phyloP scores from a whole-genome alignment of 37 sponge, comb jelly and placozoan species.

The Aphrocallistes beatrix region DNA sequence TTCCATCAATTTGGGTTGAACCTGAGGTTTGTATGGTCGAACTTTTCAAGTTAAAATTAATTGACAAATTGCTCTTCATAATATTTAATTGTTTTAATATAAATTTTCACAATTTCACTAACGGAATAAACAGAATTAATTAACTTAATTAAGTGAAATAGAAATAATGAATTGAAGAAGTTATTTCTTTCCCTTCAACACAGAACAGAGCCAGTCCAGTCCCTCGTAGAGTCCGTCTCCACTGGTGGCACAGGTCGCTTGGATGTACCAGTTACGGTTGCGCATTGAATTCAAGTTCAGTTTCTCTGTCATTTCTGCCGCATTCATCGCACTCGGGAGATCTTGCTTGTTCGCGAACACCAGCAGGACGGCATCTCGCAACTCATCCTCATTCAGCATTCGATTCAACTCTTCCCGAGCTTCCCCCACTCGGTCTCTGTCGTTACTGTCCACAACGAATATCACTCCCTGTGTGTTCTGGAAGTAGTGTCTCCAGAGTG shows the following conservation, averaged over 20 bases:
- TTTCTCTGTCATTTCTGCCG: constrained; percentile 92
- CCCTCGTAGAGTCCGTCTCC: constrained; percentile 98
- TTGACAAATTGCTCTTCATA: too few species aligned
- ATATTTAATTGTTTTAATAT: too few species aligned
- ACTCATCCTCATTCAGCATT: constrained; percentile 87
- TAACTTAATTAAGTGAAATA: too few species aligned
- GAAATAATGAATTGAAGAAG: too few species aligned
- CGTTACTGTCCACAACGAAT: constrained; percentile 96
- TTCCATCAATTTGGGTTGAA: too few species aligned
- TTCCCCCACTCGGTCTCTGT: constrained; percentile 80
- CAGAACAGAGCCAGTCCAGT: constrained; percentile 81
- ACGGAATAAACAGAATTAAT: too few species aligned
- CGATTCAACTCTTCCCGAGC: constrained; percentile 72
- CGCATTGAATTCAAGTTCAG: constrained; percentile 69
- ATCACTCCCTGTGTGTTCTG: constrained; percentile 98
- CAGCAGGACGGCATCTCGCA: constrained; percentile 73
- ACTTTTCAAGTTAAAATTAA: too few species aligned
- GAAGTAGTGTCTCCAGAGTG: constrained; percentile 96
- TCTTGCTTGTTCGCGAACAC: constrained; percentile 96
- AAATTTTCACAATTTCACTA: too few species aligned
- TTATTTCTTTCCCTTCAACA: constrained; percentile 47
- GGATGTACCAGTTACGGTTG: constrained; percentile 90
- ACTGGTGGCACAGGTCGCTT: constrained; percentile 94
- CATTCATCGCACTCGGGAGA: constrained; percentile 97
- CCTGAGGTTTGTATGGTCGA: too few species aligned